These are phyloP conservation scores for Achatina immaculata DNA, from an alignment of 1,140 invertebrate species.

Conservation along the genomic window DNA sequence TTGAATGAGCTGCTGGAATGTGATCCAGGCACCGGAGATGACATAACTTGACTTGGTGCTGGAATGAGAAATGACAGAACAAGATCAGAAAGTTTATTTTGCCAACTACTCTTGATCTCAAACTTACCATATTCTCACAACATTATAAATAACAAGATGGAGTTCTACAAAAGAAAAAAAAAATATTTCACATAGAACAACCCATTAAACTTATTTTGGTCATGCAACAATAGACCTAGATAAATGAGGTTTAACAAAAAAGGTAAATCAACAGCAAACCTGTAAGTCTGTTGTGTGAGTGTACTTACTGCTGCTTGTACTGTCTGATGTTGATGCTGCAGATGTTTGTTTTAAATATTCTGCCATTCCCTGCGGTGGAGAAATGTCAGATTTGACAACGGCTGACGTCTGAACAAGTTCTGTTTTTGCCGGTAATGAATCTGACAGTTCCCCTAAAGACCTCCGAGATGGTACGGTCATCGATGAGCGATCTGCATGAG, in stretches of 20 bases:
- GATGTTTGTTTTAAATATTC: slow-evolving; percentile 19
- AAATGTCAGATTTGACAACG: not conserved
- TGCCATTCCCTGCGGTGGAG: slow-evolving; percentile 17
- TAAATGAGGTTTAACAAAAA: no score
- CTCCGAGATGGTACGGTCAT: not conserved
- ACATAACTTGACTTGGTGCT: not conserved
- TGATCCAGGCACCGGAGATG: not conserved
- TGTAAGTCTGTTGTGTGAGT: no score
- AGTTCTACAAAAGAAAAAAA: no score
- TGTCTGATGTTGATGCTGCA: not conserved
- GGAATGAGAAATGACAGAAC: no score
- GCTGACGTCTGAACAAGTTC: not conserved
- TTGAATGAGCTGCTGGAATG: not conserved
- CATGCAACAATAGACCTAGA: no score
- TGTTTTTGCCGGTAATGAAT: not conserved
- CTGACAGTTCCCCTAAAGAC: not conserved
- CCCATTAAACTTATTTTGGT: no score
- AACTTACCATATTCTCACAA: no score
- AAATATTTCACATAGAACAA: no score
- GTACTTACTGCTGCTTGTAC: not conserved
- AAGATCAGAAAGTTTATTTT: no score
- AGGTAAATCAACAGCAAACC: no score
- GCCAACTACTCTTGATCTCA: no score
- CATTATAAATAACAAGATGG: no score
- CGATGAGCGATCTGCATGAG: not conserved